Conservation (phyloP, 2,113 vertebrate species). For the Albula goreensis region DNA sequence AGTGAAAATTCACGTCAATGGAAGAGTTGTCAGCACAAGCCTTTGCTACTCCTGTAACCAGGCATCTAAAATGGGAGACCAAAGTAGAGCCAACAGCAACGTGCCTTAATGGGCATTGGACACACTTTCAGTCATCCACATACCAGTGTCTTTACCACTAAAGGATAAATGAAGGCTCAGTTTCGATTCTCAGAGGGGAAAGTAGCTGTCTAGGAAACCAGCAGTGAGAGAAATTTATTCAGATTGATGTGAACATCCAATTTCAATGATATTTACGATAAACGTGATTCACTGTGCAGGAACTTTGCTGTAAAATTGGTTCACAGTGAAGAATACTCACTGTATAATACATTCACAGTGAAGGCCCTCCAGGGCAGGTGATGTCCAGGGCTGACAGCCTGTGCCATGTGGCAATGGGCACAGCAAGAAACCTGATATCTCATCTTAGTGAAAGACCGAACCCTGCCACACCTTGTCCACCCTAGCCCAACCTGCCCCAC, state of each 20-base stretch:
- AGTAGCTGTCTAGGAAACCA: background rate
- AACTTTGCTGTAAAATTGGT: too few species aligned
- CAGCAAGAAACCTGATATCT: constrained; percentile 40
- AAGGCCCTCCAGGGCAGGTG: background rate
- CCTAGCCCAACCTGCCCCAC: background rate
- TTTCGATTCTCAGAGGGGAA: background rate
- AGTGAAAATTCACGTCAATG: constrained; percentile 57
- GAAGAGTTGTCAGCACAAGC: constrained; percentile 51
- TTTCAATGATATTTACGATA: too few species aligned
- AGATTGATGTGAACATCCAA: too few species aligned
- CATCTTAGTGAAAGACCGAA: constrained; percentile 51
- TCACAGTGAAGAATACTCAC: too few species aligned
- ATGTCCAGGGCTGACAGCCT: constrained; percentile 32
- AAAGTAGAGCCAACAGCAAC: constrained; percentile 36
- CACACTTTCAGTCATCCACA: constrained; percentile 38
- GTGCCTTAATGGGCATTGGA: too few species aligned
- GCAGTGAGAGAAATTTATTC: background rate
- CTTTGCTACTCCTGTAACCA: constrained; percentile 41
- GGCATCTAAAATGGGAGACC: constrained; percentile 44
- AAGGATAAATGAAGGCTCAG: too few species aligned
- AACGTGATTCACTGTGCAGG: too few species aligned
- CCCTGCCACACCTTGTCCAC: constrained; percentile 32
- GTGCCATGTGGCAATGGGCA: constrained; percentile 33
- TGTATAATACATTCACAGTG: background rate
- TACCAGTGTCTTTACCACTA: constrained; percentile 16